Conservation (phyloP, 2,797 vertebrate species). For the Brachyrhaphis roseni region DNA sequence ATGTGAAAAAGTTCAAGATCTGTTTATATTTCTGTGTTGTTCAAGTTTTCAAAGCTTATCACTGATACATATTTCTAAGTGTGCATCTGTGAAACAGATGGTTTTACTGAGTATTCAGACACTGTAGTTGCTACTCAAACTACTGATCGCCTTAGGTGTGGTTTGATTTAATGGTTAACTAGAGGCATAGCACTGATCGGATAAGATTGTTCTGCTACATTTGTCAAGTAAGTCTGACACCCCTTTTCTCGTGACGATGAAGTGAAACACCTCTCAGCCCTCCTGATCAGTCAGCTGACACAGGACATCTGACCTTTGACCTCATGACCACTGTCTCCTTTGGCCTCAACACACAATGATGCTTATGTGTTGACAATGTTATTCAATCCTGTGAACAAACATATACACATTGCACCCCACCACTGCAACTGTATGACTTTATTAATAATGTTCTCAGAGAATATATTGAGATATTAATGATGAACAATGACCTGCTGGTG, state of each 20-base stretch:
- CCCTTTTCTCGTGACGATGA: constrained; percentile 20
- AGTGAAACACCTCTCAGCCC: constrained; percentile 20
- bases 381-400: constrained; percentile 14
- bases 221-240: not conserved
- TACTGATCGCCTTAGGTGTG: constrained; percentile 6
- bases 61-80: constrained; percentile 5
- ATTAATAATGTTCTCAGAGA: not conserved
- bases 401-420: constrained; percentile 21
- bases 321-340: constrained; percentile 29
- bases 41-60: constrained; percentile 12
- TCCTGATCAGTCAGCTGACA: constrained; percentile 43
- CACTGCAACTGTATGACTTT: not conserved
- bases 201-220: not conserved
- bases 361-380: constrained; percentile 9
- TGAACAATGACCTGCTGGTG: not conserved
- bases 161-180: not conserved
- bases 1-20: not conserved
- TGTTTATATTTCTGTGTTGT: not conserved
- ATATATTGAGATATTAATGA: not conserved
- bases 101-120: constrained; percentile 14
- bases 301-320: constrained; percentile 36
- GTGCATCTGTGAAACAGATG: constrained; percentile 30
- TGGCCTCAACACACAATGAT: constrained; percentile 14
- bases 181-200: not conserved
- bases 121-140: constrained; percentile 5